phyloP scores from a whole-genome alignment of 2,888 invertebrate species.

The Drosophila merina region DNA sequence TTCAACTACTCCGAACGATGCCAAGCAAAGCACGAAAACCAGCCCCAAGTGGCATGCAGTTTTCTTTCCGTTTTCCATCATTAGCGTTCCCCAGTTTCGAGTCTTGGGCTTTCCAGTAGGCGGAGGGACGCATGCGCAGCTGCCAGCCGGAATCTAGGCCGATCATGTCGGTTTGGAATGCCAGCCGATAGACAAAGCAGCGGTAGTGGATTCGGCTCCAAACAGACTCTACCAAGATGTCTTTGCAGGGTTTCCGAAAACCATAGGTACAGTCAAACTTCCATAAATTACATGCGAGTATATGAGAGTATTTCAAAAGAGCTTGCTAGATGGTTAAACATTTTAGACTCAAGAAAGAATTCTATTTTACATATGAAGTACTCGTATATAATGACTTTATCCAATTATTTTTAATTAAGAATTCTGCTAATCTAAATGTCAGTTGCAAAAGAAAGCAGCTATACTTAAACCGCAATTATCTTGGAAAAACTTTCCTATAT shows the following conservation, averaged over 20 bases:
- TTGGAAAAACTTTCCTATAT: slow-evolving; percentile 1
- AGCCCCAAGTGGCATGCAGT: slow-evolving; percentile 51
- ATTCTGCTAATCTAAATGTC: slow-evolving; percentile 1
- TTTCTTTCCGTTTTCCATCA: slow-evolving; percentile 49
- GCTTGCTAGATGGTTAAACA: not conserved
- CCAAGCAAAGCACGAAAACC: slow-evolving; percentile 28
- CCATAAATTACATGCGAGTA: not conserved
- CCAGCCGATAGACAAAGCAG: slow-evolving; percentile 54
- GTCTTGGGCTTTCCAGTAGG: slow-evolving; percentile 47
- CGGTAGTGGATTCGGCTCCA: slow-evolving; percentile 1
- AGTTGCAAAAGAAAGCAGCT: slow-evolving; percentile 1
- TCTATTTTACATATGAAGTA: too few relatives aligned
- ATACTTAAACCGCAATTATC: not conserved
- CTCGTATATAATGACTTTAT: not conserved
- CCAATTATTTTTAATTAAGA: not conserved
- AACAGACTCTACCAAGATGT: slow-evolving; percentile 3
- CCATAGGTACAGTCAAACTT: not conserved
- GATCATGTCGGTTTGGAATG: slow-evolving; percentile 54
- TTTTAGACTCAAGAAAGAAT: not conserved
- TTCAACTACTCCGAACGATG: slow-evolving; percentile 17
- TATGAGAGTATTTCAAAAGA: not conserved
- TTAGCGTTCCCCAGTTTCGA: slow-evolving; percentile 46
- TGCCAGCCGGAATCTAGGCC: slow-evolving; percentile 57
- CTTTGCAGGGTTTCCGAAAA: slow-evolving; percentile 1
- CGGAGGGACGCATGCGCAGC: slow-evolving; percentile 35